phyloP scores from a whole-genome alignment of 2,888 invertebrate genomes.

The Catocala nupta region DNA sequence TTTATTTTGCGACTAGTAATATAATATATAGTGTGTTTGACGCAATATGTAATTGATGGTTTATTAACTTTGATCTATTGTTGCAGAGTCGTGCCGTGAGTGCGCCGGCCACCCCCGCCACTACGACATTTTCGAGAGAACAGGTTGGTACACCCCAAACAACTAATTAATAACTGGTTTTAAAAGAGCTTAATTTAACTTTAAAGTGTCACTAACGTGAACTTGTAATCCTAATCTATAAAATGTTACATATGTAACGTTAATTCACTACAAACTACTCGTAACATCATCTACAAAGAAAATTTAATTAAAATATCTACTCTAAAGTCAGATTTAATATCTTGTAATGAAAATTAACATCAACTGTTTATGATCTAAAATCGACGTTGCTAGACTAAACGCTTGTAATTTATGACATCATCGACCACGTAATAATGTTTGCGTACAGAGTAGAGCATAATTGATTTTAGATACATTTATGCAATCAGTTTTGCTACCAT shows the following conservation, averaged over 20 bases:
- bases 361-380: constrained; percentile 2
- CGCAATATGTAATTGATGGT: constrained; percentile 37
- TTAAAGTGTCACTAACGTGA: no score
- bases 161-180: no score
- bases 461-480: constrained; percentile 20
- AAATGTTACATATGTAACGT: no score
- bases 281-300: no score
- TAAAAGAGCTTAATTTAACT: no score
- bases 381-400: constrained; percentile 19
- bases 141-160: constrained; percentile 58
- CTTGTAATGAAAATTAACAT: constrained; percentile 3
- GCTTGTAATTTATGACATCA: constrained; percentile 31
- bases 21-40: constrained; percentile 37
- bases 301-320: constrained; percentile 3
- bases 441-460: constrained; percentile 18
- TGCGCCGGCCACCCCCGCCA: constrained; percentile 81
- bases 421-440: constrained; percentile 20
- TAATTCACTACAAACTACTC: no score
- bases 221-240: no score
- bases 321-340: not conserved
- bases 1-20: constrained; percentile 54
- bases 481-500: constrained; percentile 9
- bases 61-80: constrained; percentile 55
- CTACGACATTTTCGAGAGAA: constrained; percentile 71
- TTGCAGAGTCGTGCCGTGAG: constrained; percentile 84